Evolutionary conservation across 2,888 invertebrate species (phyloP), one percentile per base, ranked within the genome.

Genomic region (Amphipyra berbera): DNA sequence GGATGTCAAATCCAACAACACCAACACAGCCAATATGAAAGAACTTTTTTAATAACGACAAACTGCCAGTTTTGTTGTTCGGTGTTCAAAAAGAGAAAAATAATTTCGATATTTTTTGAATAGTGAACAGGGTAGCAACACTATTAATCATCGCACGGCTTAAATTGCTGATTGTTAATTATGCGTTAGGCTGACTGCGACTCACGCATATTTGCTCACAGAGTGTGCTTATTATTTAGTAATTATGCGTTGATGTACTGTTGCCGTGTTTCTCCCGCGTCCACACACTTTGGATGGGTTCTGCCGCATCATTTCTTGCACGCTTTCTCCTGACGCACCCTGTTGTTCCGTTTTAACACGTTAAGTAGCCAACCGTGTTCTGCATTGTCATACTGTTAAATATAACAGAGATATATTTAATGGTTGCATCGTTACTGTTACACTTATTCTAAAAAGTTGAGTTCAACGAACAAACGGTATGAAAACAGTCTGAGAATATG

Each of bases 301-400:
- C 79, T 76, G 71, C 73, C 81, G 84, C 83, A 87, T 87, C 84
- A 86, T 83, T 87, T 84, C 82, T 82, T 84, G 72, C 78, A 73
- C 79, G 82, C 87, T 88, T 87, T 88, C 85, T 80, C 79, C 69
- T 76, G 66, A 58, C 79, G 46, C 73, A 75, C 78, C 79, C 72
- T 79, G 73, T 78, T 79, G 74, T 76, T 78, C 72, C 70, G 70
- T 76, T 80, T 76, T 76, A 73, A 71, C 68, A 74, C 59, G 33
- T 38, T 76, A 66, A 72, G 69, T 64, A 68, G 53, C 52, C 56
- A 59, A 45, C 58, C 61, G 30, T 57, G 54, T 68, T 54, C 38
- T 46, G 53, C 53, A 50, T 55, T 65, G 68, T 64, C 65, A 61
- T 59, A 54, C 30, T 52, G 30, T 10, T 21, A 30, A 59, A 61